These are phyloP conservation scores for Ispidina picta DNA, from an alignment of 2,797 vertebrate species.

Conservation along the genomic window DNA sequence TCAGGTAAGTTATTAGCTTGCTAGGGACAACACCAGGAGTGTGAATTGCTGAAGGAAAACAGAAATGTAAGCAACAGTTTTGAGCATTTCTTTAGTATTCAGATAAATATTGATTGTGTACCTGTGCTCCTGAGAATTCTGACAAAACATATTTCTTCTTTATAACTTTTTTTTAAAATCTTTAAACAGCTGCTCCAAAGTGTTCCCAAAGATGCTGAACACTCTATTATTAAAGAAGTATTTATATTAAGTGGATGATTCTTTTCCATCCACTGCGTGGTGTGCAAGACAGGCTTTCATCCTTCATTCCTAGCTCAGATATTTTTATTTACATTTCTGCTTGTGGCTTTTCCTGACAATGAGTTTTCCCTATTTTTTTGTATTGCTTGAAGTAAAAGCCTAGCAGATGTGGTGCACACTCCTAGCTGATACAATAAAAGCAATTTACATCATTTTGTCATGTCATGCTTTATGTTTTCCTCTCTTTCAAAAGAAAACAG, in stretches of 20 bases:
- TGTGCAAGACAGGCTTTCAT: neutral
- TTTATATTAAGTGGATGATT: neutral
- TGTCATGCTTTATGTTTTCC: neutral
- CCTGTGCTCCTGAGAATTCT: neutral
- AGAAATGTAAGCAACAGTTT: neutral
- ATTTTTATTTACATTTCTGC: neutral
- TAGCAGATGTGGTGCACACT: neutral
- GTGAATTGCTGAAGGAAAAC: neutral
- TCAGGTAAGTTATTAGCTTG: neutral
- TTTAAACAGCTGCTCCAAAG: neutral
- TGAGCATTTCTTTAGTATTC: neutral
- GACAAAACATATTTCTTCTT: neutral
- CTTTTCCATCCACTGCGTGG: neutral
- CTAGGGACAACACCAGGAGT: neutral
- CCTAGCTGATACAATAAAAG: neutral
- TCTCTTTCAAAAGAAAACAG: conserved; percentile 14
- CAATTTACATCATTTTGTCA: neutral
- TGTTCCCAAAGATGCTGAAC: neutral
- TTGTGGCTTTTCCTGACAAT: neutral
- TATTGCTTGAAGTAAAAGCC: neutral
- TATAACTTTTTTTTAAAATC: neutral
- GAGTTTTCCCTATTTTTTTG: neutral
- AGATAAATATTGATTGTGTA: neutral
- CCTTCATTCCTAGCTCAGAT: neutral
- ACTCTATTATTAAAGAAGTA: neutral